These are phyloP conservation scores for Melitaea cinxia DNA, from an alignment of 1,140 invertebrate species.

Conservation along the genomic window DNA sequence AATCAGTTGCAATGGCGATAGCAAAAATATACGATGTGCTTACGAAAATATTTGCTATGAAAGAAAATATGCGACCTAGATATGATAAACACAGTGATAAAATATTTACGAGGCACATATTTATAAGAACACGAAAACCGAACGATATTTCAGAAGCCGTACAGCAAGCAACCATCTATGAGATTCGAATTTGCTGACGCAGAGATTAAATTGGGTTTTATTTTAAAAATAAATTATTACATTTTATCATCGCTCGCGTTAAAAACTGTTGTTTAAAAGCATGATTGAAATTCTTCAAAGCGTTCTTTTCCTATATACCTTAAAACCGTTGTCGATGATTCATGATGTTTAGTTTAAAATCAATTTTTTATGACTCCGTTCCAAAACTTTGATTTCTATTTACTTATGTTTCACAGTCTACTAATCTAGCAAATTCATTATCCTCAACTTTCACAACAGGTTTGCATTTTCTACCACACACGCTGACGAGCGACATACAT, in stretches of 20 bases:
- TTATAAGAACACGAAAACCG: slow-evolving; percentile 7
- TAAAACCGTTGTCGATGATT: too few relatives aligned
- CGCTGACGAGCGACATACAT: neutral
- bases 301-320: too few relatives aligned
- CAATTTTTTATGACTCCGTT: neutral
- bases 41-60: neutral
- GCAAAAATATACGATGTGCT: neutral
- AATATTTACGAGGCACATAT: slow-evolving; percentile 9
- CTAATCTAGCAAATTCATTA: slow-evolving; percentile 23
- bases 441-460: slow-evolving; percentile 27
- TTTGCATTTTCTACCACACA: slow-evolving; percentile 12
- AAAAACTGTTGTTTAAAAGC: too few relatives aligned
- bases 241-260: neutral
- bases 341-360: too few relatives aligned
- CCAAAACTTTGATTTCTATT: slow-evolving; percentile 20
- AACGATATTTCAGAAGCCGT: slow-evolving; percentile 5
- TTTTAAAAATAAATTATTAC: neutral
- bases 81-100: slow-evolving; percentile 9
- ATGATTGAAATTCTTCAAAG: too few relatives aligned
- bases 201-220: neutral
- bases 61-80: slow-evolving; percentile 1
- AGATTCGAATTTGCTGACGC: neutral
- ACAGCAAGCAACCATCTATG: neutral
- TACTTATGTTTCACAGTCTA: slow-evolving; percentile 20
- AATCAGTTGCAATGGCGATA: neutral